Base-by-base conservation (phyloP, 1,140 invertebrate species). In the Agraylea sexmaculata region DNA sequence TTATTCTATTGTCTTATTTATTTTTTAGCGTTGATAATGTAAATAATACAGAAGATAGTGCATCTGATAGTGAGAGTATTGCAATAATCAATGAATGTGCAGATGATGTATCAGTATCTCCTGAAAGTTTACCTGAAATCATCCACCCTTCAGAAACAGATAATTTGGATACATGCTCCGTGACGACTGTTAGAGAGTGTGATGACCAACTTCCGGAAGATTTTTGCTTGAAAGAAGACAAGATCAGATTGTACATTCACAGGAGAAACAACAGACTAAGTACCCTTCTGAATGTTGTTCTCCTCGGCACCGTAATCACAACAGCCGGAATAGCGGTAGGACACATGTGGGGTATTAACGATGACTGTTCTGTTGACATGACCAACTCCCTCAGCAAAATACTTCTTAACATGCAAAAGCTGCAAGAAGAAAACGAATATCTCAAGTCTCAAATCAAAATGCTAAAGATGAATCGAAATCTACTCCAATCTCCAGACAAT, bases 381-480 rank as follows among this genome's bases (percentile, higher is more conserved):
- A 45, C 53, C 38, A 54, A 58, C 12, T 59, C 58, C 28, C 55
- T 66, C 1, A 68, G 63, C 40, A 60, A 65, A 53, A 61, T 68
- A 41, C 43, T 68, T 13, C 63, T 61, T 4, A 63, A 63, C 43
- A 54, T 66, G 23, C 64, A 66, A 37, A 66, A 66, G 49, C 40
- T 68, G 8, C 62, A 66, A 51, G 61, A 64, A 49, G 65, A 68
- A 50, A 68, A 66, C 53, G 55, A 56, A 22, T 59, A 60, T 44
- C 55, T 66, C 8, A 49, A 46, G 31, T 43, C 41, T 8, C 40
- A 49, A 41, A 43, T 49, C 8, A 45, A 43, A 36, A 13, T 43
- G 25, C 27, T 49, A n/a, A n/a, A n/a, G n/a, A n/a, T n/a, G n/a
- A n/a, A n/a, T n/a, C n/a, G 12, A 40, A 49, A 16, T 41, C 23